Conservation (phyloP, 92 coral and sea anemone species). For the Palythoa grandiflora region DNA sequence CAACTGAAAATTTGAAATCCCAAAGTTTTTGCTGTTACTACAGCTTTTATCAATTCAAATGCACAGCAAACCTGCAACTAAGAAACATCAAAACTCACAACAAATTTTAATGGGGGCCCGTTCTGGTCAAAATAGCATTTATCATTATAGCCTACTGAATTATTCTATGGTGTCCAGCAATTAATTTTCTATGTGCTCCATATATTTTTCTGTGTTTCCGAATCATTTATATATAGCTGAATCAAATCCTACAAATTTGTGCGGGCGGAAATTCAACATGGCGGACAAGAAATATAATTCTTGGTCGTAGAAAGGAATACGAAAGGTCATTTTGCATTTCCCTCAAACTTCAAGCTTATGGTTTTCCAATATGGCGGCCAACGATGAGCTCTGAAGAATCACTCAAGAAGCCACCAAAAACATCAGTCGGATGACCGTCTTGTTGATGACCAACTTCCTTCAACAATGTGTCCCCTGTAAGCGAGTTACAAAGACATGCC, state of each 20-base stretch:
- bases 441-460: not conserved
- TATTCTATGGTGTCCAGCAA: not conserved
- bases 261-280: not conserved
- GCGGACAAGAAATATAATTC: too few relatives aligned
- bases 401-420: not conserved
- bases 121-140: not conserved
- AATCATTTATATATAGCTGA: not conserved
- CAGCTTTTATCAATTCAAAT: too few relatives aligned
- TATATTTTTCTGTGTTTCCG: not conserved
- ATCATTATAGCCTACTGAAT: not conserved
- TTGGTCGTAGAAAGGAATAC: too few relatives aligned
- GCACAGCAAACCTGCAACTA: too few relatives aligned
- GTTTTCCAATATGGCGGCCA: conserved; percentile 13
- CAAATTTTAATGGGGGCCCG: not conserved
- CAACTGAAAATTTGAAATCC: too few relatives aligned
- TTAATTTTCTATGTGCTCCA: not conserved
- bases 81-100: too few relatives aligned
- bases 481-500: not conserved
- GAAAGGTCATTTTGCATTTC: too few relatives aligned
- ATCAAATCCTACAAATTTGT: conserved; percentile 12
- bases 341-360: not conserved
- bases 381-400: not conserved
- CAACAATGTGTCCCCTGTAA: not conserved
- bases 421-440: conserved; percentile 1
- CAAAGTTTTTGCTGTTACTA: too few relatives aligned